A percentile compares a stretch with the other conserved stretches of the same genome.
Evolutionary conservation across 2,888 invertebrate species (phyloP).

Genomic region (Melanostoma mellinum): DNA sequence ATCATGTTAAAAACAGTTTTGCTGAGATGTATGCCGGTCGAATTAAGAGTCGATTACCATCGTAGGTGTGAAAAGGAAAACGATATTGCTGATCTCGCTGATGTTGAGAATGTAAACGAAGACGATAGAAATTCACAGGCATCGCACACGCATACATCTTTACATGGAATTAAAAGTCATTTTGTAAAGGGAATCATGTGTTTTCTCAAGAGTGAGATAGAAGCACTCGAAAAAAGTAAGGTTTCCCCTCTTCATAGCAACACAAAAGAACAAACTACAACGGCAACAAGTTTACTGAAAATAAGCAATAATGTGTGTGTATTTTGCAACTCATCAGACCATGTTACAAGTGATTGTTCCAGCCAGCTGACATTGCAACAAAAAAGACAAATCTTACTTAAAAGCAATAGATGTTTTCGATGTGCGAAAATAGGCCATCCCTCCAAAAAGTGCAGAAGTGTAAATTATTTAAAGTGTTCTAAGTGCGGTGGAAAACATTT

Average conservation of each 20-base stretch:
- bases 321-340: too few species aligned
- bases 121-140: neutral
- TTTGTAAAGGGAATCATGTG: too few species aligned
- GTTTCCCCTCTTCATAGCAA: too few species aligned
- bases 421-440: conserved; percentile 14
- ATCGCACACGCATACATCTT: neutral
- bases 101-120: too few species aligned
- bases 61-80: conserved; percentile 3
- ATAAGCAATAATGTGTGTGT: too few species aligned
- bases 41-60: conserved; percentile 8
- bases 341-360: conserved; percentile 2
- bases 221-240: too few species aligned
- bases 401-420: conserved; percentile 28
- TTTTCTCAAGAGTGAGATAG: too few species aligned
- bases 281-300: too few species aligned
- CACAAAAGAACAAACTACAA: too few species aligned
- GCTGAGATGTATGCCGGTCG: conserved; percentile 14
- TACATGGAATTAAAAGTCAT: neutral
- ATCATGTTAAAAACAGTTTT: conserved; percentile 20
- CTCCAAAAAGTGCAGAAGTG: conserved; percentile 26
- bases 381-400: conserved; percentile 1
- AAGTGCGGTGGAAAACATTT: conserved; percentile 29
- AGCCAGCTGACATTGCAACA: conserved; percentile 8
- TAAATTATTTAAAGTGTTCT: conserved; percentile 14
- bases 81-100: too few species aligned